Evolutionary conservation across 2,797 vertebrate genomes (phyloP).

Genomic region (Nannoperca australis): DNA sequence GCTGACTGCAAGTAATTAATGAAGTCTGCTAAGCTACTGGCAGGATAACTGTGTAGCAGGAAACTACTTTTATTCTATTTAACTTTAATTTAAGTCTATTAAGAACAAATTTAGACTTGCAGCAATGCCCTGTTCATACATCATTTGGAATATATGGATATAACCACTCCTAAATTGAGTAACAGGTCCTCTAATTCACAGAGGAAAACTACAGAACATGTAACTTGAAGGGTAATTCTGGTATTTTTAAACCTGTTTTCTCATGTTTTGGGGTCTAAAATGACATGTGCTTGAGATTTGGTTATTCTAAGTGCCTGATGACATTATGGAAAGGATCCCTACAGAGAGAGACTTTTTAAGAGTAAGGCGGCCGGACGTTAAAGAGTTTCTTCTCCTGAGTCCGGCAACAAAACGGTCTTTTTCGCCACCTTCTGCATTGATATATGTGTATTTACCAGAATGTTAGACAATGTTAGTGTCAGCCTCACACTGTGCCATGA

Average conservation of each 20-base stretch:
- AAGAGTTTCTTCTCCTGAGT: too few species aligned
- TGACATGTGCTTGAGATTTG: too few species aligned
- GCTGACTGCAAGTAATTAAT: slow-evolving; percentile 54
- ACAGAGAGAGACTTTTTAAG: not conserved
- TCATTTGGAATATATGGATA: not conserved
- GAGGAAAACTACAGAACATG: not conserved
- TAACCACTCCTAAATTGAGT: not conserved
- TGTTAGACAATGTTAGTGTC: not conserved
- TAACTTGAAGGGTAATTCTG: not conserved
- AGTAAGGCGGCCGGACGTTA: too few species aligned
- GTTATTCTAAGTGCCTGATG: too few species aligned
- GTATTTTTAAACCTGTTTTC: too few species aligned
- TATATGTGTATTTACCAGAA: too few species aligned
- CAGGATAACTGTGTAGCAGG: slow-evolving; percentile 1
- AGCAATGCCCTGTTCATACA: not conserved
- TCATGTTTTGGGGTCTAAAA: too few species aligned
- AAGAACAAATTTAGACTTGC: not conserved
- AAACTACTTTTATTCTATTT: not conserved
- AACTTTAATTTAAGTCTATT: slow-evolving; percentile 11
- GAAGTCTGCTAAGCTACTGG: slow-evolving; percentile 21
- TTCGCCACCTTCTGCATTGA: not conserved
- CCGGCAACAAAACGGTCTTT: not conserved
- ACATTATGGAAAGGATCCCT: too few species aligned
- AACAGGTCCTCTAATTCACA: not conserved
- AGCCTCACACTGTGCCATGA: not conserved